Conservation (phyloP, 2,113 vertebrate genomes). For the Poeciliopsis prolifica region DNA sequence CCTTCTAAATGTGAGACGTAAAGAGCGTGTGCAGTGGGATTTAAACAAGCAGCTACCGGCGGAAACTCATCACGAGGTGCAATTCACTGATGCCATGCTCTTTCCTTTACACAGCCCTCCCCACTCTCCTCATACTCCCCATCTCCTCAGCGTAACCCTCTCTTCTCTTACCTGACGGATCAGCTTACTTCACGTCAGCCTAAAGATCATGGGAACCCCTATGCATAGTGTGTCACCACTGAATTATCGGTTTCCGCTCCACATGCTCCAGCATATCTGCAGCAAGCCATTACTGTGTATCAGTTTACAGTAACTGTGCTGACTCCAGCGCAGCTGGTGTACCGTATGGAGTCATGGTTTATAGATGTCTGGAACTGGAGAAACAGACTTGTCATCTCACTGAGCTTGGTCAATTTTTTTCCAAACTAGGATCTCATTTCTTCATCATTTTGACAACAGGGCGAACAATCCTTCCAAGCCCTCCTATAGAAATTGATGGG, state of each 20-base stretch:
- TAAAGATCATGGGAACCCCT: slow-evolving; percentile 69
- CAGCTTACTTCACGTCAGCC: slow-evolving; percentile 67
- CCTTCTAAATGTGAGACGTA: slow-evolving; percentile 54
- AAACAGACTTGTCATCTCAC: slow-evolving; percentile 64
- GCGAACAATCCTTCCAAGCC: slow-evolving; percentile 12
- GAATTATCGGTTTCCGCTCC: slow-evolving; percentile 76
- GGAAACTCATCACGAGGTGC: slow-evolving; percentile 62
- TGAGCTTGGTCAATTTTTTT: slow-evolving; percentile 49
- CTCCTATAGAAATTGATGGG: slow-evolving; percentile 8
- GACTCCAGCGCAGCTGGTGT: slow-evolving; percentile 67
- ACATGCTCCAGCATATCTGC: slow-evolving; percentile 72
- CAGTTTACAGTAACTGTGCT: slow-evolving; percentile 68
- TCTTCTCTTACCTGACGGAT: slow-evolving; percentile 64
- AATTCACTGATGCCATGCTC: slow-evolving; percentile 60
- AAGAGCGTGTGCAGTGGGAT: slow-evolving; percentile 39
- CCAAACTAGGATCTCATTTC: slow-evolving; percentile 44
- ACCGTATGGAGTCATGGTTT: slow-evolving; percentile 66
- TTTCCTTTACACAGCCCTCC: slow-evolving; percentile 34
- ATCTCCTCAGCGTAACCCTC: slow-evolving; percentile 27
- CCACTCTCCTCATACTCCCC: slow-evolving; percentile 17
- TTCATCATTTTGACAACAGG: slow-evolving; percentile 34
- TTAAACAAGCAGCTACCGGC: slow-evolving; percentile 64
- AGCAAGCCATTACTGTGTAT: slow-evolving; percentile 72
- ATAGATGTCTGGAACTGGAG: slow-evolving; percentile 65
- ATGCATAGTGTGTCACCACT: slow-evolving; percentile 65